Evolutionary conservation across 2,113 vertebrate genomes (phyloP).

Genomic region (Paramormyrops kingsleyae): DNA sequence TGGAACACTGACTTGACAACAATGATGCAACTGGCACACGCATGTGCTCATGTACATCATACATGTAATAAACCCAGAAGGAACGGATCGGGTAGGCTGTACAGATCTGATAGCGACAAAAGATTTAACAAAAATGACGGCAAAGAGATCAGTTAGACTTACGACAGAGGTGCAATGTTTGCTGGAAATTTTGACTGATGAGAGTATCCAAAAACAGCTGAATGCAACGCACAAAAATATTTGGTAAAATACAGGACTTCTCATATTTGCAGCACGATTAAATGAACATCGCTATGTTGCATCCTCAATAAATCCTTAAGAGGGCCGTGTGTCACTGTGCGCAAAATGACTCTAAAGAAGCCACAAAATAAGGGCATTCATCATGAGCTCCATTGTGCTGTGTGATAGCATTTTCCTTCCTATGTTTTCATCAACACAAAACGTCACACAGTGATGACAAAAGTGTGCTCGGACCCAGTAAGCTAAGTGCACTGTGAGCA

Average conservation of each 20-base stretch:
- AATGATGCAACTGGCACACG: neutral
- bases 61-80: neutral
- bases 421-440: too few relatives aligned
- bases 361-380: neutral
- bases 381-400: neutral
- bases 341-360: neutral
- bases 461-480: neutral
- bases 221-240: neutral
- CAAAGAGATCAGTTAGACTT: neutral
- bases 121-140: neutral
- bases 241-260: neutral
- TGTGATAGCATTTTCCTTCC: neutral
- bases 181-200: neutral
- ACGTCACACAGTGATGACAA: neutral
- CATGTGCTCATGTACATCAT: neutral
- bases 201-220: neutral
- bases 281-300: neutral
- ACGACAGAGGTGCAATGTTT: neutral
- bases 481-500: neutral
- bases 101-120: neutral
- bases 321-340: neutral
- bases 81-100: neutral
- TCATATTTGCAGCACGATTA: neutral
- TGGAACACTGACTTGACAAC: neutral
- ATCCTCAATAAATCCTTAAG: neutral